These are phyloP conservation scores for Phalacrocorax brasilianus DNA, from an alignment of 2,113 vertebrate species.

Conservation along the genomic window DNA sequence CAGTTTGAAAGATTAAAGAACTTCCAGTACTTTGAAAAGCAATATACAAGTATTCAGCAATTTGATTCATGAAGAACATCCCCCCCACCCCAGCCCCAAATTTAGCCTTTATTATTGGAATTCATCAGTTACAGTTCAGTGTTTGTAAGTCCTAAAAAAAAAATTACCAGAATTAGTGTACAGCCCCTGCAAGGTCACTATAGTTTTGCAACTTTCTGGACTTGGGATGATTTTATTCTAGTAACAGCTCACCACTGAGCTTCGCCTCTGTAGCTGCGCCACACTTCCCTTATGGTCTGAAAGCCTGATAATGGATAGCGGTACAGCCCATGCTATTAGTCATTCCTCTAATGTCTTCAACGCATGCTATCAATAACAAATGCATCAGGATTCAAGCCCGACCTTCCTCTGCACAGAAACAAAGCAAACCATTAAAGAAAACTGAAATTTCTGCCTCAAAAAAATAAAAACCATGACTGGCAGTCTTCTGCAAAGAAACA, in stretches of 20 bases:
- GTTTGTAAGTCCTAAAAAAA: not conserved
- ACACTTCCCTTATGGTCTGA: fast-evolving
- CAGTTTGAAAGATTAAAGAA: not conserved
- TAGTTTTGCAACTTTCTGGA: not conserved
- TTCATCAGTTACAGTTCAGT: not conserved
- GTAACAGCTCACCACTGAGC: not conserved
- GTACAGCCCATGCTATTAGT: not conserved
- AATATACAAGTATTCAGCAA: not conserved
- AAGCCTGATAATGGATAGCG: not conserved
- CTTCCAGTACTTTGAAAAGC: not conserved
- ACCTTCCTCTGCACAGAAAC: not conserved
- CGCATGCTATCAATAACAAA: not conserved
- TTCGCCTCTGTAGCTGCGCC: not conserved
- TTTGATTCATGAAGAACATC: not conserved
- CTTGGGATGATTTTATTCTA: not conserved
- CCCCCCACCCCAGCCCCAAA: fast-evolving
- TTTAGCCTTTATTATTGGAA: not conserved
- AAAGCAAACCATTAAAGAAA: not conserved
- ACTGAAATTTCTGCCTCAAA: not conserved
- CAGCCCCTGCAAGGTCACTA: not conserved
- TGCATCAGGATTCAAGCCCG: not conserved
- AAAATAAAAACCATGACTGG: fast-evolving
- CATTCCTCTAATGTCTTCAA: not conserved
- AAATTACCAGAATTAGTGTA: not conserved
- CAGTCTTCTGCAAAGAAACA: not conserved